Evolutionary conservation across 2,797 vertebrate species (phyloP).

Genomic region (Sebastes nivosus): DNA sequence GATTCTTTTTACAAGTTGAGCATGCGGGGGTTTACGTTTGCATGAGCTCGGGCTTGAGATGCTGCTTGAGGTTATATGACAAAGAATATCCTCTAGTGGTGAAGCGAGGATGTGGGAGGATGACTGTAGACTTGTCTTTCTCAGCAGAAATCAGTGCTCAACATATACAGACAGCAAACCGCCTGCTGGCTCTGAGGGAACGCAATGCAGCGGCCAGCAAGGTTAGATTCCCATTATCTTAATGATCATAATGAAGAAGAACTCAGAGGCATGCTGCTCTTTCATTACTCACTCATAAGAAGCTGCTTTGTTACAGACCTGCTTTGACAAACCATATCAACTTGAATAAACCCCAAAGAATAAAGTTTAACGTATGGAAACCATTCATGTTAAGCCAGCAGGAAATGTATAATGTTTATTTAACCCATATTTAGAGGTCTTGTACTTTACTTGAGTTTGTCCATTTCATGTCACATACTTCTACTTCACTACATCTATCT

Average conservation of each 20-base stretch:
- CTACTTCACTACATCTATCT: neutral
- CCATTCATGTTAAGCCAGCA: neutral
- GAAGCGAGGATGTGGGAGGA: neutral
- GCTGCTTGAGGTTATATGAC: neutral
- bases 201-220: neutral
- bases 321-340: neutral
- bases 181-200: neutral
- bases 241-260: constrained; percentile 1
- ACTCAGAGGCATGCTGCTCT: neutral
- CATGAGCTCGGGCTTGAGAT: no score
- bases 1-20: neutral
- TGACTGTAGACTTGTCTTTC: neutral
- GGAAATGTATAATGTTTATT: neutral
- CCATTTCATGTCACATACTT: neutral
- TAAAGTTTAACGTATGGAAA: neutral
- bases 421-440: neutral
- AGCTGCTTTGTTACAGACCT: neutral
- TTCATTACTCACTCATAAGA: neutral
- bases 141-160: neutral
- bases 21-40: neutral
- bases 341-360: neutral
- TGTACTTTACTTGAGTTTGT: neutral
- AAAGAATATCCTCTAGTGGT: neutral
- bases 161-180: neutral
- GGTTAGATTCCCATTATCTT: neutral